Conservation (phyloP, 30 jellyfish, hydroid and myxozoan species). For the Hydractinia echinata region DNA sequence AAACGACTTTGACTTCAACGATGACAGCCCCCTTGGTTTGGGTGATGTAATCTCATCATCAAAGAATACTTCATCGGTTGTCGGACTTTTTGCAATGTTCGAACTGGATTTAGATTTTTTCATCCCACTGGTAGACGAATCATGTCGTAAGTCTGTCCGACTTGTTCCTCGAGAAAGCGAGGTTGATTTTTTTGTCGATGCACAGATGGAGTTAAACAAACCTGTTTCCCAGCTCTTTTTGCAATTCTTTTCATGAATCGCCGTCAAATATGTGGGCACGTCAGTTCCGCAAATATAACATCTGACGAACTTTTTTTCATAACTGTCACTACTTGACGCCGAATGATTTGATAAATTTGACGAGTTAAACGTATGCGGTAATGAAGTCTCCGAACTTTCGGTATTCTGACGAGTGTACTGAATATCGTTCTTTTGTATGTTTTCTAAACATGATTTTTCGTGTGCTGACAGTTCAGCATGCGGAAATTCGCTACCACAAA, state of each 20-base stretch:
- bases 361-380: slow-evolving; percentile 8
- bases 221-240: slow-evolving; percentile 54
- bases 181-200: slow-evolving; percentile 34
- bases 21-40: neutral
- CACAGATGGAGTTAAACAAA: slow-evolving; percentile 23
- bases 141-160: slow-evolving; percentile 12
- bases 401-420: slow-evolving; percentile 42
- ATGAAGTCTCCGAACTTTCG: slow-evolving; percentile 8
- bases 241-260: slow-evolving; percentile 43
- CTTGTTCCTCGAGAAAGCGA: slow-evolving; percentile 16
- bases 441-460: slow-evolving; percentile 38
- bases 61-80: neutral
- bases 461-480: slow-evolving; percentile 41
- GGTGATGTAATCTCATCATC: too few species aligned
- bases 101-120: slow-evolving; percentile 22
- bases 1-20: neutral
- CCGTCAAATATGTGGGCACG: slow-evolving; percentile 27
- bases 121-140: neutral
- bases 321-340: slow-evolving; percentile 11
- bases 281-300: slow-evolving; percentile 48
- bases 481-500: slow-evolving; percentile 27
- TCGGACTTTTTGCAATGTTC: slow-evolving; percentile 9
- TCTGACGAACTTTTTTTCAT: slow-evolving; percentile 12
- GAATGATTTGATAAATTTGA: slow-evolving; percentile 38
- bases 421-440: slow-evolving; percentile 24